Conservation (phyloP, 2,888 invertebrate genomes). For the Synergus japonicus region DNA sequence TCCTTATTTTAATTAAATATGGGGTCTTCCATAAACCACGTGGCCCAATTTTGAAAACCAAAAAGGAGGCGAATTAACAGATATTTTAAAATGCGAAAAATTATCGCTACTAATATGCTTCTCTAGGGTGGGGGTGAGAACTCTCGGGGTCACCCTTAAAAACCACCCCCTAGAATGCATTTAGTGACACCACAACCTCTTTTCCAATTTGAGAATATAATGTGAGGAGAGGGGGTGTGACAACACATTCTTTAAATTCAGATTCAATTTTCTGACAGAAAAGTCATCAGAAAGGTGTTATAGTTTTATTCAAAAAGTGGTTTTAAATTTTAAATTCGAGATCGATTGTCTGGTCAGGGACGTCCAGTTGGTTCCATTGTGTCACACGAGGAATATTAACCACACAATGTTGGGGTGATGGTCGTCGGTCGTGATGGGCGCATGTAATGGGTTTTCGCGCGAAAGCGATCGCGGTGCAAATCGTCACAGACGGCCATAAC, state of each 20-base stretch:
- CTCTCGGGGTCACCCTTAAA: no score
- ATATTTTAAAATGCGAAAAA: no score
- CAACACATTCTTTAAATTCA: neutral
- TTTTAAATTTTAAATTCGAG: neutral
- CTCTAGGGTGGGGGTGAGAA: no score
- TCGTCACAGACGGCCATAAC: constrained; percentile 53
- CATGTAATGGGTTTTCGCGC: constrained; percentile 58
- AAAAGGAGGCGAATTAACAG: no score
- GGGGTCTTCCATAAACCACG: no score
- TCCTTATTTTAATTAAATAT: no score
- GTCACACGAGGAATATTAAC: constrained; percentile 57
- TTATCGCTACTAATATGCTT: no score
- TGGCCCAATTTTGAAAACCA: no score
- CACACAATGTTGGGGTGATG: constrained; percentile 55
- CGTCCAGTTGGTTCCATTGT: constrained; percentile 57
- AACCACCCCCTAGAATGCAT: no score
- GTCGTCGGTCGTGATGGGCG: constrained; percentile 55
- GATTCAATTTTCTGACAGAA: neutral
- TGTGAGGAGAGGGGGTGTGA: no score
- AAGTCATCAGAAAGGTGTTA: neutral
- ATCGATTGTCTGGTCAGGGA: constrained; percentile 54
- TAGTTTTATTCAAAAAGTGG: neutral
- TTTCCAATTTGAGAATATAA: no score
- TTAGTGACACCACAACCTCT: no score
- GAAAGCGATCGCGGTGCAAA: constrained; percentile 53